Conservation (phyloP, 37 sponge, comb jelly and placozoan genomes). For the Geodia barretti region DNA sequence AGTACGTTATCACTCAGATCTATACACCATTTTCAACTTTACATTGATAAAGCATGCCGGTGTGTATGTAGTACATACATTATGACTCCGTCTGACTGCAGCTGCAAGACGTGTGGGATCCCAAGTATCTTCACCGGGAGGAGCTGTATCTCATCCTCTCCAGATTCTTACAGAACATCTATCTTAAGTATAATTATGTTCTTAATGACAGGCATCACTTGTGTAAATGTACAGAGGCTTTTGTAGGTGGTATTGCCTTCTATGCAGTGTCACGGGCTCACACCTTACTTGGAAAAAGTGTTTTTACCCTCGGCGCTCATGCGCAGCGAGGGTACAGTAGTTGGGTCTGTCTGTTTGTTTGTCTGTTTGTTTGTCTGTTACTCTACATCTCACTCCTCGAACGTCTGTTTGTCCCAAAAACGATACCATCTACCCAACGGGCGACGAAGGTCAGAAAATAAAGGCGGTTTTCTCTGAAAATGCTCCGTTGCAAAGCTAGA, state of each 20-base stretch:
- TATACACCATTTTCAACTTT: not conserved
- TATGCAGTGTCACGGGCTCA: not conserved
- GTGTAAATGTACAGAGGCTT: not conserved
- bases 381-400: no score
- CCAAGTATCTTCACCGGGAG: slow-evolving; percentile 47
- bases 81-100: not conserved
- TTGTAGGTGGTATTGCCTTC: not conserved
- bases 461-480: no score
- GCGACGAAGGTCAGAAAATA: no score
- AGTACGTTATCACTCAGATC: slow-evolving; percentile 25
- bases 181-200: slow-evolving; percentile 51
- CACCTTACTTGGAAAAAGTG: no score
- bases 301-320: no score
- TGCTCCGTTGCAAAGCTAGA: no score
- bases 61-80: not conserved
- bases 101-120: slow-evolving; percentile 66
- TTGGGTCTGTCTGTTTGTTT: no score
- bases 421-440: no score
- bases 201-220: not conserved
- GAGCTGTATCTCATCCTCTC: slow-evolving; percentile 72
- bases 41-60: not conserved
- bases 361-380: no score
- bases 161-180: slow-evolving; percentile 71
- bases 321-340: no score
- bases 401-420: no score